These are phyloP conservation scores for Microcebus jonahi DNA, from an alignment of 2,113 vertebrate genomes.

Conservation along the genomic window DNA sequence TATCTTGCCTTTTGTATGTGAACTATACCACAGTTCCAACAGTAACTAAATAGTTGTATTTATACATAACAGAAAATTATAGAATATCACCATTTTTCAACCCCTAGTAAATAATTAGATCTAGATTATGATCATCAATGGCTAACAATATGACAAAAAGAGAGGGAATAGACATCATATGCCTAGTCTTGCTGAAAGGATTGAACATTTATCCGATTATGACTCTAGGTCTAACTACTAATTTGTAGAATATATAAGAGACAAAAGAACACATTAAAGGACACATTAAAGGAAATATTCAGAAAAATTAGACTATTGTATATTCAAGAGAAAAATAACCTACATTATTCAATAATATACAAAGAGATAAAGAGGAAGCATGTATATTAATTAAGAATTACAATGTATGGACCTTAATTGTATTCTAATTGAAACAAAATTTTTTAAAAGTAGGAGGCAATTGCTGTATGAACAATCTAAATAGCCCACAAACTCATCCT, in stretches of 20 bases:
- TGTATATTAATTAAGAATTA: neutral
- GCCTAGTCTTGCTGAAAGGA: neutral
- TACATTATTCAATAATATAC: neutral
- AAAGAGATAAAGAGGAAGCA: neutral
- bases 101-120: neutral
- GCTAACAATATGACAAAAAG: neutral
- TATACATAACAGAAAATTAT: neutral
- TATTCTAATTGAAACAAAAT: neutral
- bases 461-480: neutral
- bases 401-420: neutral
- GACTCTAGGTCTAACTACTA: neutral
- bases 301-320: neutral
- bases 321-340: slow-evolving; percentile 15
- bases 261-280: slow-evolving; percentile 5
- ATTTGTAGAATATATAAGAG: neutral
- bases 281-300: neutral
- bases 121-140: neutral
- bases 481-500: neutral
- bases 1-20: neutral
- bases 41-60: neutral
- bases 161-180: neutral
- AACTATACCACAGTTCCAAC: neutral
- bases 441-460: neutral
- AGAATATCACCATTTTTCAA: neutral
- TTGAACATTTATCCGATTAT: neutral